phyloP scores from a whole-genome alignment of 2,797 vertebrate species.

The Serranus cabrilla region DNA sequence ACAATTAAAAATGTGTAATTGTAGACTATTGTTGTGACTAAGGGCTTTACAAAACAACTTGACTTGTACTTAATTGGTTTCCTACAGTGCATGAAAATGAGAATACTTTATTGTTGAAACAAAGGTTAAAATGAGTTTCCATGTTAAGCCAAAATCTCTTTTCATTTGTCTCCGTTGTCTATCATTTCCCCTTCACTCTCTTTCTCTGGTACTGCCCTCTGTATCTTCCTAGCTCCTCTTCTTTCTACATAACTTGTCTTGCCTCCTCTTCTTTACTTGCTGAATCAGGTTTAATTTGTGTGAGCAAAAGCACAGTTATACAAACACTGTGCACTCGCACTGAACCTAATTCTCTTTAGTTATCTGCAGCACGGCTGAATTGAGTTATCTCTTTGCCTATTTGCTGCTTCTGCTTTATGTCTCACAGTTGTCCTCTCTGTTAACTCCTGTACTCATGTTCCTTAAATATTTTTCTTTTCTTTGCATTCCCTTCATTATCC shows the following conservation, averaged over 20 bases:
- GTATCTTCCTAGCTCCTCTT: background rate
- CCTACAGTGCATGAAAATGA: conserved; percentile 1
- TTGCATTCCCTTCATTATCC: background rate
- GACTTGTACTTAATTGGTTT: conserved; percentile 18
- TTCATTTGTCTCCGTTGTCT: background rate
- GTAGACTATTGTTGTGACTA: background rate
- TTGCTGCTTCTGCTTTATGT: conserved; percentile 19
- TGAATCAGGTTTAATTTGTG: background rate
- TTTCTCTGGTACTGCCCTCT: background rate
- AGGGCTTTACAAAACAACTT: background rate
- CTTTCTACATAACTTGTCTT: too few species aligned
- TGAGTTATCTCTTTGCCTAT: conserved; percentile 22
- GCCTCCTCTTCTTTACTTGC: background rate
- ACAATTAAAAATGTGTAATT: conserved; percentile 22
- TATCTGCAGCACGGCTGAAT: conserved; percentile 14
- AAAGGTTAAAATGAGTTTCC: background rate
- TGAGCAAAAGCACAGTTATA: background rate
- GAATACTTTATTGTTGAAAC: background rate
- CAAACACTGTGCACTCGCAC: background rate
- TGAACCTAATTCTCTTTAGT: background rate
- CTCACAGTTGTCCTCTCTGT: conserved; percentile 3
- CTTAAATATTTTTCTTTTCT: conserved; percentile 18
- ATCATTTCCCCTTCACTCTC: too few species aligned
- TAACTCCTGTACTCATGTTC: conserved; percentile 8
- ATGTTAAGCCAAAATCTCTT: background rate